A percentile compares a stretch with the other conserved stretches of the same genome.
Conservation (phyloP, 2,113 vertebrate genomes). For the Pterocles gutturalis region DNA sequence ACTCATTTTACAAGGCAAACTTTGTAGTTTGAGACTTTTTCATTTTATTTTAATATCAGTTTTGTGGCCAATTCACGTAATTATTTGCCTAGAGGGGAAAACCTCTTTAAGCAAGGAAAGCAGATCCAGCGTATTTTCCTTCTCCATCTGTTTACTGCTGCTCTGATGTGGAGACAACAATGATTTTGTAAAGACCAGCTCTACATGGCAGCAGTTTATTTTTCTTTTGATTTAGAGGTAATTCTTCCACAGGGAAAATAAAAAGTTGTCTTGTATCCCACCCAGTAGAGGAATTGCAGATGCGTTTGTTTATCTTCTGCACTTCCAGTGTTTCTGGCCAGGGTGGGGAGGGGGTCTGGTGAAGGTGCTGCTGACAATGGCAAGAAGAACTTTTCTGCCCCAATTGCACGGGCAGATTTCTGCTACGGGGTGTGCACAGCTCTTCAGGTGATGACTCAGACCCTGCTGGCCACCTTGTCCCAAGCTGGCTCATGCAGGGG, state of each 20-base stretch:
- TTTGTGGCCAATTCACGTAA: conserved; percentile 4
- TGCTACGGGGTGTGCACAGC: fast-evolving
- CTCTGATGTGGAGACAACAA: conserved; percentile 3
- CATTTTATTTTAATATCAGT: conserved; percentile 22
- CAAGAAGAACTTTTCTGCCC: not conserved
- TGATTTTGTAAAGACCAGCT: conserved; percentile 15
- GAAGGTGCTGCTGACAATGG: not conserved
- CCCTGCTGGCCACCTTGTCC: not conserved
- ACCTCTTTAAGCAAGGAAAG: not conserved
- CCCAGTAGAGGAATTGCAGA: not conserved
- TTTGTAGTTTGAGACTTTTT: not conserved
- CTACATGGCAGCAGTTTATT: not conserved
- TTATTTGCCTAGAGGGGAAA: conserved; percentile 12
- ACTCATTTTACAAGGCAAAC: conserved; percentile 17
- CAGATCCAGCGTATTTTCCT: not conserved
- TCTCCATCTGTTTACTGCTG: not conserved
- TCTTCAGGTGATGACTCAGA: not conserved
- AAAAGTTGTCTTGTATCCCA: not conserved
- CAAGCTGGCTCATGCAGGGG: fast-evolving
- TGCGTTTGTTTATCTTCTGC: not conserved
- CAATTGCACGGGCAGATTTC: not conserved
- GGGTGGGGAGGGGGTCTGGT: not conserved
- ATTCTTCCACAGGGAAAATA: not conserved
- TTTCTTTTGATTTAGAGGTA: conserved; percentile 42
- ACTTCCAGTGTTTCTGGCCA: not conserved